Base-by-base conservation (phyloP, 2,113 vertebrate species). In the Rhinopomastus cyanomelas region DNA sequence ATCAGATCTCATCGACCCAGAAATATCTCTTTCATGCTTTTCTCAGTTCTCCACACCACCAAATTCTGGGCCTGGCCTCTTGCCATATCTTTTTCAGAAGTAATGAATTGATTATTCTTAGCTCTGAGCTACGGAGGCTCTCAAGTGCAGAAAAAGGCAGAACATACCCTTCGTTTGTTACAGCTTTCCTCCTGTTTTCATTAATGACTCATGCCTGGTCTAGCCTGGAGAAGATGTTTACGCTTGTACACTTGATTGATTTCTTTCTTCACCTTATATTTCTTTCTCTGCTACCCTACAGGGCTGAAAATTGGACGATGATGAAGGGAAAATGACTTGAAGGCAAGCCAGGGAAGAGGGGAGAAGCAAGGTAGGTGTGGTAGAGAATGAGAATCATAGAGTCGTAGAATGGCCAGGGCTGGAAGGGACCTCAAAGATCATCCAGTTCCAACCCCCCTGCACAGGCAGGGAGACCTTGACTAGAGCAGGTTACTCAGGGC, bases 41-140 rank as follows among this genome's bases (percentile, higher is more conserved):
- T 72, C 42, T 92, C 64, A 42, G 67, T 89, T 75, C 67, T 89
- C 82, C 75, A 77, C 71, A 59, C 56, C 29, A 55, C 83, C 76
- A 91, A 77, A 77, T 37, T 55, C 52, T 66, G 32, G 16, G 36
- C 36, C 64, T 89, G 87, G 79, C 68, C 19, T 73, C 85, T 77
- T 87, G 82, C 88, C 92, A 91, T 60, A 22, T 66, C 85, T 88
- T 91, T n/a, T 76, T 87, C 68, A 83, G 85, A 89, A 91, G 73
- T 80, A 92, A 83, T 83, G 51, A 92, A 92, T 76, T 82, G 11
- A 72, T 76, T 91, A 67, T 80, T 92, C 60, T 82, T 95, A 74
- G 42, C 62, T 69, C 25, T 72, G 69, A 94, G 55, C 48, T 82
- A 61, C 7, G 74, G 68, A 62, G 39, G 61, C 18, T 82, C 89